phyloP scores from a whole-genome alignment of 2,888 invertebrate species.

The Thumatha senex region DNA sequence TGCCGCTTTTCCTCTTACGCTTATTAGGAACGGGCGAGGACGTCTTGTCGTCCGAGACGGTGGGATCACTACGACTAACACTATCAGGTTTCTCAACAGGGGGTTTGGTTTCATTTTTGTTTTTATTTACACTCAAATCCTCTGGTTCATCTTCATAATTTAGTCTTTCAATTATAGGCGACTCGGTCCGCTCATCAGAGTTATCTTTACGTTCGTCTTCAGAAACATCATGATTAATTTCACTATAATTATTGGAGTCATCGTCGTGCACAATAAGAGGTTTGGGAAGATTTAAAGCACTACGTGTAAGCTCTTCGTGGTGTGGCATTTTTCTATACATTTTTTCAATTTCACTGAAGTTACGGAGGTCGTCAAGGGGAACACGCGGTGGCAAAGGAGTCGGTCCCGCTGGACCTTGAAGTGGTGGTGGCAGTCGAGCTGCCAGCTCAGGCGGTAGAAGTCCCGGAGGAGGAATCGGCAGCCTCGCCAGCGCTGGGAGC shows the following conservation, averaged over 20 bases:
- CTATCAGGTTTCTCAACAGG: constrained; percentile 60
- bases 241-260: constrained; percentile 67
- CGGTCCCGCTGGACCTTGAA: constrained; percentile 55
- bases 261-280: constrained; percentile 56
- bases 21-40: constrained; percentile 83
- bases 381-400: constrained; percentile 81
- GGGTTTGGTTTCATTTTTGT: constrained; percentile 84
- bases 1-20: constrained; percentile 91
- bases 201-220: constrained; percentile 64
- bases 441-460: constrained; percentile 85
- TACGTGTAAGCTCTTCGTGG: constrained; percentile 59
- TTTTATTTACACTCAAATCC: constrained; percentile 87
- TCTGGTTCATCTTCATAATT: constrained; percentile 85
- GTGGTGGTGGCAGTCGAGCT: constrained; percentile 64
- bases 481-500: constrained; percentile 87
- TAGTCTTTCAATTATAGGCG: constrained; percentile 59
- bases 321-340: constrained; percentile 77
- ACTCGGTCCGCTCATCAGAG: constrained; percentile 46
- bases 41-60: constrained; percentile 73
- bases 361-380: constrained; percentile 75
- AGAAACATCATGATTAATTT: constrained; percentile 65
- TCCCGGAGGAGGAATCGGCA: constrained; percentile 88
- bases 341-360: constrained; percentile 81
- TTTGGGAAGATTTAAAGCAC: constrained; percentile 65
- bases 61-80: constrained; percentile 57